Conservation (phyloP, 2,797 vertebrate species). For the Kryptopterus vitreolus region DNA sequence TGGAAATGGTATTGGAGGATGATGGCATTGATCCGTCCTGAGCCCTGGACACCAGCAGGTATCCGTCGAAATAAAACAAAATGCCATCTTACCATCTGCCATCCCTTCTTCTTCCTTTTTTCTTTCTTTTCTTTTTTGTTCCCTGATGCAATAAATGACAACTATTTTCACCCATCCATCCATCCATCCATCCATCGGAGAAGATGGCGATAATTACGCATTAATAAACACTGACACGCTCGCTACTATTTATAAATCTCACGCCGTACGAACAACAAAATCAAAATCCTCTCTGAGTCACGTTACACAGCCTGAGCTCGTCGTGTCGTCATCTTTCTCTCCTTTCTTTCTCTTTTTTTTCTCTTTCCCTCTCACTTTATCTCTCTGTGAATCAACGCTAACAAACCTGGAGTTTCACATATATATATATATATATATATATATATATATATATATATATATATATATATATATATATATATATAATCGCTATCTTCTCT, state of each 20-base stretch:
- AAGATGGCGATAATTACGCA: neutral
- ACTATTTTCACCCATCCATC: neutral
- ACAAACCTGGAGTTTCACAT: slow-evolving; percentile 4
- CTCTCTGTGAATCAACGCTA: slow-evolving; percentile 12
- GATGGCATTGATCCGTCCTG: slow-evolving; percentile 39
- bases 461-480: slow-evolving; percentile 28
- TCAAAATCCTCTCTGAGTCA: neutral
- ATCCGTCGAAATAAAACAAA: slow-evolving; percentile 44
- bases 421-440: slow-evolving; percentile 32
- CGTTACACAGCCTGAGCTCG: neutral
- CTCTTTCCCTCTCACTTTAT: neutral
- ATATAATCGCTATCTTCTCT: slow-evolving; percentile 38
- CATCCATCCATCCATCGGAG: neutral
- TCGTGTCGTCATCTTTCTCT: neutral
- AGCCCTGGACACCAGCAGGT: slow-evolving; percentile 57
- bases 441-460: slow-evolving; percentile 30
- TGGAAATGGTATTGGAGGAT: slow-evolving; percentile 47
- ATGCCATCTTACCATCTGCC: slow-evolving; percentile 20
- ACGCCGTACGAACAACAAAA: neutral
- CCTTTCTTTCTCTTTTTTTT: neutral
- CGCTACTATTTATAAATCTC: neutral
- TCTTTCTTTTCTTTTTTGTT: too few relatives aligned
- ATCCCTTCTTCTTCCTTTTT: too few relatives aligned
- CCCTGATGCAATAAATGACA: neutral
- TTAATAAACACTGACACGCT: neutral